Percentiles rank a stretch among this genome's conserved stretches.
Evolutionary conservation across 2,888 invertebrate species (phyloP).

Genomic region (Hanleya hanleyi): DNA sequence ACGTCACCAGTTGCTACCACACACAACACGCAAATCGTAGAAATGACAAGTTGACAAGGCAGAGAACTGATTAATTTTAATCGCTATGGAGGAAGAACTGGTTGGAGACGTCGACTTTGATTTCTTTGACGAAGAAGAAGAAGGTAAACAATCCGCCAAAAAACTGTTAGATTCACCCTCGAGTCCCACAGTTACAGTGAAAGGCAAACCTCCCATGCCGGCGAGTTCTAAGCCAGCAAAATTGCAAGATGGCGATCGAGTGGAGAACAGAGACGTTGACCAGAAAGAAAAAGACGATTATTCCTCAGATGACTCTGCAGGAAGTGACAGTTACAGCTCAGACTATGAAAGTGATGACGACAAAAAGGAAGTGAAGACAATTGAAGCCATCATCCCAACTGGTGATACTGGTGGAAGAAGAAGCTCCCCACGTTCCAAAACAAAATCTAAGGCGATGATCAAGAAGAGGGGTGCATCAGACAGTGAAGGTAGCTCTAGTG

Average conservation of each 20-base stretch:
- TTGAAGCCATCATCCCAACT: neutral
- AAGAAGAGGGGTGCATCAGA: neutral
- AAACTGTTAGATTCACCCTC: neutral
- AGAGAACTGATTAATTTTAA: neutral
- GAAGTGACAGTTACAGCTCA: neutral
- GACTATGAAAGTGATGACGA: neutral
- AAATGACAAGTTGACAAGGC: neutral
- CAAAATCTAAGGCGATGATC: neutral
- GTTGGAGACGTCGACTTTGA: neutral
- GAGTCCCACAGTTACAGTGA: neutral
- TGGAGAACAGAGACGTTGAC: too few species aligned
- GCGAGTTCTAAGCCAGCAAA: neutral
- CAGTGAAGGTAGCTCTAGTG: constrained; percentile 41
- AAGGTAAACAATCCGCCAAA: neutral
- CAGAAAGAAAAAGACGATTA: too few species aligned
- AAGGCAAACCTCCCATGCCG: neutral
- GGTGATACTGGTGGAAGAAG: neutral
- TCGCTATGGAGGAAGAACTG: neutral
- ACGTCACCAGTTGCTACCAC: constrained; percentile 12
- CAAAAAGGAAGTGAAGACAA: neutral
- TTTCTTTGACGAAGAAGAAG: constrained; percentile 1
- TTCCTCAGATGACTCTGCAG: neutral
- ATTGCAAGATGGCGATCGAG: neutral
- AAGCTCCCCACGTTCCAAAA: neutral
- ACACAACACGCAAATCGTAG: neutral